Evolutionary conservation across 2,113 vertebrate species (phyloP).

Genomic region (Oceanodroma tethys): DNA sequence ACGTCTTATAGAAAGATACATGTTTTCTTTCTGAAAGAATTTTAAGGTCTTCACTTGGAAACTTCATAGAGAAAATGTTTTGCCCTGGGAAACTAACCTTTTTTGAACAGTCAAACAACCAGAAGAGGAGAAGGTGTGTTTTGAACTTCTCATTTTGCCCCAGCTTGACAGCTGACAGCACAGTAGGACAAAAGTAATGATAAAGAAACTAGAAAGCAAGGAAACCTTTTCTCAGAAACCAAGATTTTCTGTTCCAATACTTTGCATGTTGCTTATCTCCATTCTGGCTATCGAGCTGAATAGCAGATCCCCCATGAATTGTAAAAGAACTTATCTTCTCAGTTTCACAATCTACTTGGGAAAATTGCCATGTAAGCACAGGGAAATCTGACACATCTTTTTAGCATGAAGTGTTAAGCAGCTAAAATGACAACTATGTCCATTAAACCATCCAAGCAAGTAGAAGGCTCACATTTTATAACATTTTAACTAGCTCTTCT

Average conservation of each 20-base stretch:
- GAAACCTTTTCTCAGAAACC: not conserved
- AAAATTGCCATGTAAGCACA: conserved; percentile 18
- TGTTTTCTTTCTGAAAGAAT: not conserved
- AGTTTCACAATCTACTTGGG: conserved; percentile 37
- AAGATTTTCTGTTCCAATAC: not conserved
- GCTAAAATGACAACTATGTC: conserved; percentile 30
- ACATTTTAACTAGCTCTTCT: not conserved
- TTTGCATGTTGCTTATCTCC: conserved; percentile 28
- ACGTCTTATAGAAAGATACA: not conserved
- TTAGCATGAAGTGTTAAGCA: not conserved
- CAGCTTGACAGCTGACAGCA: not conserved
- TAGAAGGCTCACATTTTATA: not conserved
- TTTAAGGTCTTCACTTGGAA: not conserved
- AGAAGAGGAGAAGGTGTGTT: not conserved
- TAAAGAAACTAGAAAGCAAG: not conserved
- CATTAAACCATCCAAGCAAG: not conserved
- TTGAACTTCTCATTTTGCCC: not conserved
- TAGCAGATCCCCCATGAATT: not conserved
- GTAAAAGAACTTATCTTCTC: conserved; percentile 34
- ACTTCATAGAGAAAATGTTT: not conserved
- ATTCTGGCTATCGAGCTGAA: not conserved
- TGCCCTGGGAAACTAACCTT: not conserved
- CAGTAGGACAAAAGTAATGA: not conserved
- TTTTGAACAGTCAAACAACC: not conserved
- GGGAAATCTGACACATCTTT: conserved; percentile 32